Percentiles rank a stretch among this genome's conserved stretches.
These are phyloP conservation scores for Diabrotica virgifera DNA, from an alignment of 1,140 invertebrate genomes.

Conservation along the genomic window DNA sequence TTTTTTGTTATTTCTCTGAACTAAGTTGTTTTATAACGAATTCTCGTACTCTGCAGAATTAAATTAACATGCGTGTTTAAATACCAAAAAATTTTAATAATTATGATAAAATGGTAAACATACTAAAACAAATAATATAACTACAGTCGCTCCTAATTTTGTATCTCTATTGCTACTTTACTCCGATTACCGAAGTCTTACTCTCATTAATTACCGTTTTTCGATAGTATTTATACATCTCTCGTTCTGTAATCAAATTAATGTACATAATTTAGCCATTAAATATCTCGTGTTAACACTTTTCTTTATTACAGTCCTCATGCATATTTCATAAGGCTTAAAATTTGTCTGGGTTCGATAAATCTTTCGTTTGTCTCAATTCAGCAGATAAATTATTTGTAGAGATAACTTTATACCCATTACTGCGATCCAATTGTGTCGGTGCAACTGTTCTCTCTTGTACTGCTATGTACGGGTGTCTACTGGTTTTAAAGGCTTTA, in stretches of 20 bases:
- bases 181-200: no score
- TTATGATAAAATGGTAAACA: no score
- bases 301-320: conserved; percentile 9
- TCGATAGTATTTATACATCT: background rate
- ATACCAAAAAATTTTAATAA: no score
- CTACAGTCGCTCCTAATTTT: no score
- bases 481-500: no score
- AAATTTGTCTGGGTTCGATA: conserved; percentile 7
- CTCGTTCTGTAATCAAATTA: conserved; percentile 3
- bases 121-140: no score
- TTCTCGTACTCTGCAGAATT: no score
- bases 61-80: no score
- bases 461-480: background rate
- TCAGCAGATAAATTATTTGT: conserved; percentile 1
- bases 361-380: conserved; percentile 8
- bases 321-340: conserved; percentile 10
- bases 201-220: no score
- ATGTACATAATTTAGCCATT: conserved; percentile 18
- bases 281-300: conserved; percentile 13
- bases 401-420: background rate
- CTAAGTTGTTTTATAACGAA: no score
- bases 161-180: no score
- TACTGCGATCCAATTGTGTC: background rate
- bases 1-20: no score
- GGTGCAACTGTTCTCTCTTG: background rate